Percentiles rank a stretch among this genome's conserved stretches.
Evolutionary conservation across 2,888 invertebrate species (phyloP).

Genomic region (Dysmachus trigonus): DNA sequence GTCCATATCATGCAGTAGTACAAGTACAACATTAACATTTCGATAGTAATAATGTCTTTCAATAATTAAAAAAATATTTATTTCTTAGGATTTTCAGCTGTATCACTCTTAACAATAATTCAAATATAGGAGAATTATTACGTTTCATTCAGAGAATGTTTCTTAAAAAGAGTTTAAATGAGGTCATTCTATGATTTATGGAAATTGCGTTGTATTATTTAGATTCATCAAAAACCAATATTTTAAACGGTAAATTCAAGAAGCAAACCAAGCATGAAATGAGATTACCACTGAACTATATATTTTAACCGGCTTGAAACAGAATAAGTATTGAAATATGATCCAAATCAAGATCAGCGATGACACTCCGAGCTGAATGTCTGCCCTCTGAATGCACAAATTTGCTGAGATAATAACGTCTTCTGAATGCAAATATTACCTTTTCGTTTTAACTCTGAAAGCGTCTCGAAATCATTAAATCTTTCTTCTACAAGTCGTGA

Average conservation of each 20-base stretch:
- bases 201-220: background rate
- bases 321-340: background rate
- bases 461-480: background rate
- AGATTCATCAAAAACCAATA: background rate
- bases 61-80: too few species aligned
- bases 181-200: background rate
- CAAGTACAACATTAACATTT: too few species aligned
- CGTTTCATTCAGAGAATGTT: too few species aligned
- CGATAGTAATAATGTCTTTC: too few species aligned
- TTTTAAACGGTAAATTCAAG: background rate
- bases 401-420: constrained; percentile 4
- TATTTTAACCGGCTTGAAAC: background rate
- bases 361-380: background rate
- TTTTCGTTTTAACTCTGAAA: background rate
- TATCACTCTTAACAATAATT: too few species aligned
- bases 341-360: background rate
- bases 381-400: background rate
- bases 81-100: too few species aligned
- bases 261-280: background rate
- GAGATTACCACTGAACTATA: background rate
- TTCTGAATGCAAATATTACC: background rate
- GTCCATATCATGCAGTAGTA: too few species aligned
- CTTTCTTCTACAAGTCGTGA: constrained; percentile 1
- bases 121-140: background rate
- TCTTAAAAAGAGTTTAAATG: background rate